Evolutionary conservation across 2,797 vertebrate genomes (phyloP).

Genomic region (Aeoliscus strigatus): DNA sequence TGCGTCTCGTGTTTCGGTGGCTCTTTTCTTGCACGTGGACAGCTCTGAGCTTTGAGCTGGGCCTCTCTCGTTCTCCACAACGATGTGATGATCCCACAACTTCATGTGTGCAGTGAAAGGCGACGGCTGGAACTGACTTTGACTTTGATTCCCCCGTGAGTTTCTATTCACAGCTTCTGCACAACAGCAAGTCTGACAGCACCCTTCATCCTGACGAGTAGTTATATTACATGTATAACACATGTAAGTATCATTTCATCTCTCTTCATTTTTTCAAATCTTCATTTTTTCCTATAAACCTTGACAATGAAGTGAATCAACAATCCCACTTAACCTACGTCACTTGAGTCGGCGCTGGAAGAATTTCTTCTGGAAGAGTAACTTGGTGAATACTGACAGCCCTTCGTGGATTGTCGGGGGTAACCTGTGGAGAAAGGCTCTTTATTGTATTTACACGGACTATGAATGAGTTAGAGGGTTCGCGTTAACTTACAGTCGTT

Average conservation of each 20-base stretch:
- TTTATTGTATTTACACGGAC: background rate
- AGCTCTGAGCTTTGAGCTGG: constrained; percentile 6
- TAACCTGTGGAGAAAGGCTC: constrained; percentile 27
- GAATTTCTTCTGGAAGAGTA: constrained; percentile 65
- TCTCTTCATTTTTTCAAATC: no score
- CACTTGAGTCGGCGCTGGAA: constrained; percentile 68
- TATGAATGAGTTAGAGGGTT: constrained; percentile 4
- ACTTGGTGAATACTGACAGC: constrained; percentile 59
- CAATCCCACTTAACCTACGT: constrained; percentile 60
- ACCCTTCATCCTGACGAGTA: constrained; percentile 37
- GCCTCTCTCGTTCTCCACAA: background rate
- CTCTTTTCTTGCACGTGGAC: constrained; percentile 24
- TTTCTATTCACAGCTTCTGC: constrained; percentile 1
- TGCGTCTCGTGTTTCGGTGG: constrained; percentile 35
- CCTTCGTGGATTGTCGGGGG: constrained; percentile 22
- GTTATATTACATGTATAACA: no score
- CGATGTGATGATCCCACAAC: constrained; percentile 1
- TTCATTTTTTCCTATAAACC: no score
- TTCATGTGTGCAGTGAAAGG: constrained; percentile 1
- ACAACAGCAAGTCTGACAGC: constrained; percentile 16
- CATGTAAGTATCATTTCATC: no score
- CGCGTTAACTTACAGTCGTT: constrained; percentile 50
- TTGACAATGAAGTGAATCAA: background rate
- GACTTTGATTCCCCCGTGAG: constrained; percentile 5
- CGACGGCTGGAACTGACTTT: background rate